Evolutionary conservation across 2,888 invertebrate genomes (phyloP).

Genomic region (Volucella bombylans): DNA sequence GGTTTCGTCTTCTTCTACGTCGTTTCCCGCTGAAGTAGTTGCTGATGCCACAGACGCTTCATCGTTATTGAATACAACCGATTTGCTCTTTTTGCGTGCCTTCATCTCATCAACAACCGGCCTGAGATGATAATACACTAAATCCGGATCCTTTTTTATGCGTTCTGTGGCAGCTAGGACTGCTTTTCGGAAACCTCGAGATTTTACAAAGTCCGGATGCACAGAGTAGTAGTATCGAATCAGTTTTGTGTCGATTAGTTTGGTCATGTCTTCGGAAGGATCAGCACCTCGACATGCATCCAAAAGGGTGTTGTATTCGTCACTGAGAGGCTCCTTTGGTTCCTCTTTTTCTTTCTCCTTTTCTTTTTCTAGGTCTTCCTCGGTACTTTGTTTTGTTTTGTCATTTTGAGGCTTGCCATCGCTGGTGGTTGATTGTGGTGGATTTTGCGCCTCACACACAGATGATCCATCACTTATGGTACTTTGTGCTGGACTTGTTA

Average conservation of each 20-base stretch:
- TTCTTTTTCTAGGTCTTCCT: slow-evolving; percentile 9
- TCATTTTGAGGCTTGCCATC: background rate
- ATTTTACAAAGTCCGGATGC: slow-evolving; percentile 84
- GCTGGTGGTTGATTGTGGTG: background rate
- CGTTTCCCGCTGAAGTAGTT: slow-evolving; percentile 75
- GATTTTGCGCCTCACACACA: slow-evolving; percentile 10
- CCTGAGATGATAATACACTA: slow-evolving; percentile 85
- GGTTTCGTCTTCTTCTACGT: slow-evolving; percentile 75
- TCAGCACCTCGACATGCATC: slow-evolving; percentile 79
- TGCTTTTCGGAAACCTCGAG: slow-evolving; percentile 84
- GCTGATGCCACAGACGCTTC: slow-evolving; percentile 62
- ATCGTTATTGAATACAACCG: slow-evolving; percentile 78
- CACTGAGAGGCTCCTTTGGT: slow-evolving; percentile 75
- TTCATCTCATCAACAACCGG: slow-evolving; percentile 85
- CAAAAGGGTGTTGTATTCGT: slow-evolving; percentile 78
- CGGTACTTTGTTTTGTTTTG: background rate
- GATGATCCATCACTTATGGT: slow-evolving; percentile 60
- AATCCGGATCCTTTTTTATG: slow-evolving; percentile 84
- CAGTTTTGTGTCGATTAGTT: slow-evolving; percentile 85
- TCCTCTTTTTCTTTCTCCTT: slow-evolving; percentile 56
- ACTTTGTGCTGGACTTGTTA: slow-evolving; percentile 62
- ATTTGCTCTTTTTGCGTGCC: slow-evolving; percentile 83
- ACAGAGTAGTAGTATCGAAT: slow-evolving; percentile 85
- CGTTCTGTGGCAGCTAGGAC: slow-evolving; percentile 83
- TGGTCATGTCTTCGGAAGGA: slow-evolving; percentile 84